Evolutionary conservation across 1,140 invertebrate species (phyloP).

Genomic region (Brachionus rubens): DNA sequence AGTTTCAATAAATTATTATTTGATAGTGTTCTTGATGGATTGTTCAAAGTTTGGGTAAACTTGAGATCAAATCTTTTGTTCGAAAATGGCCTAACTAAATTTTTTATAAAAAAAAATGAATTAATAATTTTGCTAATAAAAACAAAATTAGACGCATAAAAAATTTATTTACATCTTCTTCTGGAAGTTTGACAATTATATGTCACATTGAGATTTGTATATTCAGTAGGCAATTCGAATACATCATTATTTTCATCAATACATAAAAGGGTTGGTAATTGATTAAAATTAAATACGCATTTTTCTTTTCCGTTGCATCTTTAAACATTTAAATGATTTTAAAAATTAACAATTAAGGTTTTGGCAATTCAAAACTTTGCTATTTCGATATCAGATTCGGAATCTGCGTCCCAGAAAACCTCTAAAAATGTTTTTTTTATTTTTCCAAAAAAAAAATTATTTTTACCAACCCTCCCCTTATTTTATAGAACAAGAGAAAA

Average conservation of each 20-base stretch:
- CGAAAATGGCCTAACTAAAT: slow-evolving; percentile 37
- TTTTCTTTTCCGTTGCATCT: slow-evolving; percentile 2
- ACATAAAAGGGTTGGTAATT: slow-evolving; percentile 2
- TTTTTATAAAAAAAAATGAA: neutral
- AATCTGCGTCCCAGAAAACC: too few relatives aligned
- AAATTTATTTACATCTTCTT: slow-evolving; percentile 44
- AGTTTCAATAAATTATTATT: neutral
- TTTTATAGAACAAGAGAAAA: too few relatives aligned
- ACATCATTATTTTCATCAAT: neutral
- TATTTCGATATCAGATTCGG: too few relatives aligned
- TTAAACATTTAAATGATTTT: too few relatives aligned
- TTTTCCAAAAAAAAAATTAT: too few relatives aligned
- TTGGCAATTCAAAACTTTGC: neutral
- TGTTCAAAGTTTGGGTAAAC: neutral
- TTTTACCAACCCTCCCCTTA: too few relatives aligned
- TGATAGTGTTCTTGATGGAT: neutral
- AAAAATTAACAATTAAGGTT: neutral
- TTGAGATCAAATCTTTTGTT: slow-evolving; percentile 24
- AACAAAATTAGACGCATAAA: neutral
- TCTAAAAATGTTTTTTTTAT: too few relatives aligned
- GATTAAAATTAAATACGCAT: slow-evolving; percentile 3
- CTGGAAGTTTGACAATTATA: slow-evolving; percentile 11
- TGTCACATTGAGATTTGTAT: neutral
- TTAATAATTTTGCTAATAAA: neutral
- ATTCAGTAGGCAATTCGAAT: neutral